These are phyloP conservation scores for Neodon shergylaensis DNA, from an alignment of 2,113 vertebrate species.

Conservation along the genomic window DNA sequence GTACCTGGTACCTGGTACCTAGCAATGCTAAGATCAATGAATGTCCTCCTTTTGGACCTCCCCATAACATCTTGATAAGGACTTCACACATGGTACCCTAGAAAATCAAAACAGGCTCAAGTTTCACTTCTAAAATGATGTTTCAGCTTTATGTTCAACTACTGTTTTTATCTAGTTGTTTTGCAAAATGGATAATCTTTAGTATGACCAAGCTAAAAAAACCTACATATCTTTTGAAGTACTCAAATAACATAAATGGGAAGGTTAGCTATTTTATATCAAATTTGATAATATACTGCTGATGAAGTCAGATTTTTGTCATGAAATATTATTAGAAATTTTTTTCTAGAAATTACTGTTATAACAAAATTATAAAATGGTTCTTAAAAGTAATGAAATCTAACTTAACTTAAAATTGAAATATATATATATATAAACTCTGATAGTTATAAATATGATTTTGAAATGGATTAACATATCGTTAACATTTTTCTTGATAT, in stretches of 20 bases:
- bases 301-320: neutral
- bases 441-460: neutral
- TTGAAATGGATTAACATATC: neutral
- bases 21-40: neutral
- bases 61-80: neutral
- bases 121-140: slow-evolving; percentile 47
- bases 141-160: slow-evolving; percentile 46
- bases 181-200: neutral
- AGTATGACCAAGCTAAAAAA: neutral
- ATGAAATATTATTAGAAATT: neutral
- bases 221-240: neutral
- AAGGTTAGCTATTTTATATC: neutral
- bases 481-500: neutral
- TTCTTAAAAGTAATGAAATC: neutral
- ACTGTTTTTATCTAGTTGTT: slow-evolving; percentile 49
- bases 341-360: neutral
- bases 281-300: neutral
- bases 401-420: neutral
- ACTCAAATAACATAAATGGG: neutral
- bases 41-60: neutral
- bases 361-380: neutral
- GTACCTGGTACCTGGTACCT: neutral
- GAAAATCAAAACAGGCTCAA: slow-evolving; percentile 38
- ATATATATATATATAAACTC: neutral
- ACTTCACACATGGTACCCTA: neutral